Evolutionary conservation across 2,113 vertebrate genomes (phyloP), one percentile per base, ranked within the genome.

Genomic region (Trogon surrucura): DNA sequence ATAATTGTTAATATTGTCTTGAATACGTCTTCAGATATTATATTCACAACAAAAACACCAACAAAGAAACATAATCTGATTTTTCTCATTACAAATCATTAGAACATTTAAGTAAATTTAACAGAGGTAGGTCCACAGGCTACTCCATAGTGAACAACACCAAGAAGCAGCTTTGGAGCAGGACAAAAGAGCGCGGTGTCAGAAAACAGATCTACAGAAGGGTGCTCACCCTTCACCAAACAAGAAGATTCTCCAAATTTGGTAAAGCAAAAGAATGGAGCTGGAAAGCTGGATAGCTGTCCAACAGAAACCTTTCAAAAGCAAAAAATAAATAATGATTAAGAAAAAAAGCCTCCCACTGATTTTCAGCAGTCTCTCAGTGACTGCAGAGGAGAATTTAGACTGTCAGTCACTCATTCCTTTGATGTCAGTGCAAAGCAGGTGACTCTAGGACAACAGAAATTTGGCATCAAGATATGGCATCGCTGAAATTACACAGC

Each of bases 1-100:
- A 85, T 80, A 84, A 47, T 70, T 89, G 83, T 92, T 79, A 91
- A 91, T 93, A 95, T 1, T 41, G 72, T 85, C 94, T 95, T 96
- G 96, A 97, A 91, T 80, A 77, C 54, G 78, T 88, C 69, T 94
- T 93, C 92, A 71, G 34, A 62, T 60, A 29, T 71, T 62, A 54
- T 5, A 67, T 48, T 75, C 12, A 2, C 25, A 80, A 78, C 16
- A 61, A 29, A 21, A 80, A 78, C 16, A 61, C 26, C 25, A 67
- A 27, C 10, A 25, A 48, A 81, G 16, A 66, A 89, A 47, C 6
- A 50, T 20, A 67, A 57, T 53, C 36, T 50, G 23, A 16, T 71
- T 79, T 65, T 86, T 77, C 34, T 80, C 47, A 69, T 80, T 38
- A 47, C 36, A 80, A 75, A 60, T 56, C 47, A 67, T 60, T 50